Evolutionary conservation across 2,888 invertebrate species (phyloP).

Genomic region (Eupithecia abbreviata): DNA sequence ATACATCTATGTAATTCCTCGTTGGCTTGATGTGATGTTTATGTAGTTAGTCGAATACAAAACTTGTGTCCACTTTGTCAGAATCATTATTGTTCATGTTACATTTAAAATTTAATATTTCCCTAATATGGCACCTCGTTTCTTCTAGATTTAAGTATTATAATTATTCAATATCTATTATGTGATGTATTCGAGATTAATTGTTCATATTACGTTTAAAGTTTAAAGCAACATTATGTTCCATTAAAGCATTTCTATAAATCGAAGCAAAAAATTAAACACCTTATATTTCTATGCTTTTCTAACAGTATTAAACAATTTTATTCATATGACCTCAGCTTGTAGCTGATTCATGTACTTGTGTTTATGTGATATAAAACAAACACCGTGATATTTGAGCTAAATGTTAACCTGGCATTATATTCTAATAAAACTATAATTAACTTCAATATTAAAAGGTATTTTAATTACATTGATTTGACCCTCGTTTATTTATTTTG

Average conservation of each 20-base stretch:
- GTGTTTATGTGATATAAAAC: slow-evolving; percentile 49
- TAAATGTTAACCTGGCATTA: slow-evolving; percentile 50
- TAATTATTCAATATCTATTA: slow-evolving; percentile 57
- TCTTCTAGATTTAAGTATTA: slow-evolving; percentile 70
- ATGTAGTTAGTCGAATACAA: slow-evolving; percentile 48
- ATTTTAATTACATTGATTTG: slow-evolving; percentile 41
- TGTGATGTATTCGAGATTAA: slow-evolving; percentile 70
- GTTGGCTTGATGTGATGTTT: slow-evolving; percentile 71
- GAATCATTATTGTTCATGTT: slow-evolving; percentile 46
- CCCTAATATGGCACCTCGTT: slow-evolving; percentile 60
- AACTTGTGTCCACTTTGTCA: slow-evolving; percentile 48
- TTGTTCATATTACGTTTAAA: slow-evolving; percentile 66
- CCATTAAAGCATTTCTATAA: slow-evolving; percentile 62
- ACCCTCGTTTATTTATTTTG: slow-evolving; percentile 16
- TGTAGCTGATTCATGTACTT: slow-evolving; percentile 30
- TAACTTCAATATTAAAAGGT: slow-evolving; percentile 48
- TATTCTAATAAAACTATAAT: slow-evolving; percentile 62
- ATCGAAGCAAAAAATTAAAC: slow-evolving; percentile 68
- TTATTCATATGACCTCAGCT: slow-evolving; percentile 46
- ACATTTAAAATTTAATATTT: slow-evolving; percentile 51
- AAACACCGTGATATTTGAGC: slow-evolving; percentile 46
- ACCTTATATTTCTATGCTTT: slow-evolving; percentile 53
- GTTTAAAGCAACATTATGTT: slow-evolving; percentile 69
- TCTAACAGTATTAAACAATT: slow-evolving; percentile 58
- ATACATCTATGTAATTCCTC: slow-evolving; percentile 63